Evolutionary conservation across 2,888 invertebrate species (phyloP), one percentile per base, ranked within the genome.

Genomic region (Branchellion lobata): DNA sequence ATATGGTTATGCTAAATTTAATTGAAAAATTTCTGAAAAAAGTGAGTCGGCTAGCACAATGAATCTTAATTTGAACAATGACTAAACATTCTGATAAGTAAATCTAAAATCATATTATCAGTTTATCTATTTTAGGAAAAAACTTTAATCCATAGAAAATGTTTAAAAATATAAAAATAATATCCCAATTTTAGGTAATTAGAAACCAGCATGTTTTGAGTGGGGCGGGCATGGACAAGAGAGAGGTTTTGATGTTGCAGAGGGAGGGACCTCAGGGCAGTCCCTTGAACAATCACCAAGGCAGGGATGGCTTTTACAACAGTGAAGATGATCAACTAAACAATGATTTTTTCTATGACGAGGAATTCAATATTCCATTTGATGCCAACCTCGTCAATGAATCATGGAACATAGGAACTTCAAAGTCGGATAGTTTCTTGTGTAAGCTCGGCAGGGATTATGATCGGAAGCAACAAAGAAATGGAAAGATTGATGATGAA

Each of bases 291-390:
- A 73, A 72, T 47, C 8, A 18, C 40, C 51, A 51, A 11, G 72
- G 31, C 31, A 78, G 69, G 72, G 40, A 80, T 47, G 75, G 1
- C n/a, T 57, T 57, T n/a, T 57, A 57, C 24, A 57, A 79, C 72
- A 81, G 82, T 24, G 80, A 82, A 11, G 86, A 86, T 34, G 87
- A 86, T 79, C 83, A 82, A 14, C 83, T 85, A 74, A 86, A 85
- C 83, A 86, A 85, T 81, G 87, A 87, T 75, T 87, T 86, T 82
- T 87, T 85, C 82, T 87, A 86, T 78, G 87, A 87, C 81, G 87
- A 87, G 74, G 86, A 86, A 82, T 86, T 86, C 81, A 83, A 84
- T 5, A 85, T 86, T 65, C 83, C 80, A 1, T 83, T 83, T 74
- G 83, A 83, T 47, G 82, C 82, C 14, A 82, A 81, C 57, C 81